Percentiles rank a stretch among this genome's conserved stretches.
Conservation (phyloP, 2,888 invertebrate genomes). For the Pristionchus mayeri region DNA sequence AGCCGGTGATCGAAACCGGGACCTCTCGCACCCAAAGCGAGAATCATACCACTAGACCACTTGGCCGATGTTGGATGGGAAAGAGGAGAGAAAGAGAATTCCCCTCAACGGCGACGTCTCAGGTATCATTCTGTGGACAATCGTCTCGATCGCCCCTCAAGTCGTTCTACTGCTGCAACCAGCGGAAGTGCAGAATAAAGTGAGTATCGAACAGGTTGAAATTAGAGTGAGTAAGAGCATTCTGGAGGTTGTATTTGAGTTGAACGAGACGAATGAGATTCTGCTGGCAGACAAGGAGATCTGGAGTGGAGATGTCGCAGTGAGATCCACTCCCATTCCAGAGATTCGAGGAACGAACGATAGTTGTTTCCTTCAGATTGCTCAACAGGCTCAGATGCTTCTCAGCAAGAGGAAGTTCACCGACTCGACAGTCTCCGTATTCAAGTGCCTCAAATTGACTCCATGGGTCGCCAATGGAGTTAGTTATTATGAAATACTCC, state of each 20-base stretch:
- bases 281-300: slow-evolving; percentile 19
- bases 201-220: no score
- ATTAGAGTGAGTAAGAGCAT: no score
- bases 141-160: not conserved
- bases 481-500: not conserved
- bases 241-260: no score
- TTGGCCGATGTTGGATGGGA: not conserved
- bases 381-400: slow-evolving; percentile 35
- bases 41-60: slow-evolving; percentile 73
- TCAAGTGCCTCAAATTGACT: slow-evolving; percentile 43
- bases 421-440: not conserved
- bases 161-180: not conserved
- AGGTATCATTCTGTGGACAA: slow-evolving; percentile 34
- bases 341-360: no score
- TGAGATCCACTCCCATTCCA: not conserved
- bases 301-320: slow-evolving; percentile 6
- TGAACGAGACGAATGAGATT: slow-evolving; percentile 18
- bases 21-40: slow-evolving; percentile 74
- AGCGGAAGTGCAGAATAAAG: not conserved
- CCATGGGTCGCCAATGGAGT: slow-evolving; percentile 36
- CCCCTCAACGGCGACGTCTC: not conserved
- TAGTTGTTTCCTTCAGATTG: slow-evolving; percentile 1
- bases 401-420: not conserved
- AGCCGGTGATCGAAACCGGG: slow-evolving; percentile 71
- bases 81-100: not conserved